These are phyloP conservation scores for Scolanthus callimorphus DNA, from an alignment of 92 coral and sea anemone species.

Conservation along the genomic window DNA sequence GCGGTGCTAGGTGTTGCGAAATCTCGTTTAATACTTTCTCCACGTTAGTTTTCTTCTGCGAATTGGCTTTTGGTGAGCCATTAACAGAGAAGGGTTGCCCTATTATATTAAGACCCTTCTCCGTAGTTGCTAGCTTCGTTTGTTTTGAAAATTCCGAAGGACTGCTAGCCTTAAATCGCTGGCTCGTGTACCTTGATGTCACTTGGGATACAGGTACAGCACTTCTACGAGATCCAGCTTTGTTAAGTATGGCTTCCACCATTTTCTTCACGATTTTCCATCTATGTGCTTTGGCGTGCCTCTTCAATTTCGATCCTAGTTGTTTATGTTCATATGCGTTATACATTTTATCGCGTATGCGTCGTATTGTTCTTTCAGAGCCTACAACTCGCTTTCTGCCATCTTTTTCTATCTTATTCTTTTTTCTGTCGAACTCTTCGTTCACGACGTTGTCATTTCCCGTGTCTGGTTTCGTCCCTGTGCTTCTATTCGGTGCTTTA, in stretches of 20 bases:
- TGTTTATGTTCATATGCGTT: too few relatives aligned
- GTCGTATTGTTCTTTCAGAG: neutral
- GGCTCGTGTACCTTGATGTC: neutral
- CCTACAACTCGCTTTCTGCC: neutral
- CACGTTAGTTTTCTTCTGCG: conserved; percentile 12
- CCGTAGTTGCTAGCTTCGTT: too few relatives aligned
- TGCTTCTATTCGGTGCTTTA: neutral
- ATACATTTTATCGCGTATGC: neutral
- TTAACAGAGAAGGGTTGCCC: neutral
- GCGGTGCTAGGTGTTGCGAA: neutral
- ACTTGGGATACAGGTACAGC: neutral
- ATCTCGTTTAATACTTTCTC: conserved; percentile 25
- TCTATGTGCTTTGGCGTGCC: neutral
- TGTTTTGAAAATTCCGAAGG: too few relatives aligned
- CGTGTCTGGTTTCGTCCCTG: neutral
- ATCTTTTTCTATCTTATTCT: too few relatives aligned
- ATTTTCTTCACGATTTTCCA: too few relatives aligned
- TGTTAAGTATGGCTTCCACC: neutral
- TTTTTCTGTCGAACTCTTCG: neutral
- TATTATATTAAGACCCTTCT: neutral
- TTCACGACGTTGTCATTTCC: neutral
- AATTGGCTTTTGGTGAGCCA: neutral
- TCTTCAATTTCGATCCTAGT: too few relatives aligned
- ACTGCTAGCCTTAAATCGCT: neutral
- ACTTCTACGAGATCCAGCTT: too few relatives aligned